Evolutionary conservation across 2,888 invertebrate genomes (phyloP).

Genomic region (Heteropelma amictum): DNA sequence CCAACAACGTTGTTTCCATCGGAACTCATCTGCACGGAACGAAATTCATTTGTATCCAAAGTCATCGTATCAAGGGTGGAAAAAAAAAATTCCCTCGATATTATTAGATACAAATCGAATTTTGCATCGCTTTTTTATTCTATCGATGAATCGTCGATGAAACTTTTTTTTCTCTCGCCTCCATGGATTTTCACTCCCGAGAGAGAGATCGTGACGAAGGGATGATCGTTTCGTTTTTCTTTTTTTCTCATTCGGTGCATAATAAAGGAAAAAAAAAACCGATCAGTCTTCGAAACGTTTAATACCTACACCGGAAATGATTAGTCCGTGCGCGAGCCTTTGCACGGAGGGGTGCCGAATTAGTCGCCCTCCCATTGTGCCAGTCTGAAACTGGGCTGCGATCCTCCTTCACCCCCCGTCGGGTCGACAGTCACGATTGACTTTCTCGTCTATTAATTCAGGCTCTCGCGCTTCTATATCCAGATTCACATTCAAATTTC

Average conservation of each 20-base stretch:
- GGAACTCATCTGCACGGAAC: background rate
- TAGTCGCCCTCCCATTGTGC: conserved; percentile 46
- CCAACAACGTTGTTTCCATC: too few species aligned
- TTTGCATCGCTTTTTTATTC: too few species aligned
- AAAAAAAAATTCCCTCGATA: too few species aligned
- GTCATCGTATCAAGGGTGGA: too few species aligned
- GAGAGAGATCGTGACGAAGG: background rate
- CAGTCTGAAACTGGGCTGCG: conserved; percentile 35
- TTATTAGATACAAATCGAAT: background rate
- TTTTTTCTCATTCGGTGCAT: too few species aligned
- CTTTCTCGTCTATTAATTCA: conserved; percentile 31
- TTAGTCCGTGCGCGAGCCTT: background rate
- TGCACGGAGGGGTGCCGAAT: conserved; percentile 31
- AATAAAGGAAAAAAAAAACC: background rate
- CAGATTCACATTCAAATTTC: conserved; percentile 38
- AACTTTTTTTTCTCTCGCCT: background rate
- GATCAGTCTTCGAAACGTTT: conserved; percentile 18
- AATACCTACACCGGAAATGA: conserved; percentile 36
- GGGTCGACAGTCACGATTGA: conserved; percentile 10
- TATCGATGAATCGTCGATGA: too few species aligned
- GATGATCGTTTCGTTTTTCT: background rate
- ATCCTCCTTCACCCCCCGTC: too few species aligned
- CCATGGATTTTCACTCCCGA: background rate
- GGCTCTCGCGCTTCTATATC: conserved; percentile 1
- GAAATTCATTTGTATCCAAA: background rate